A percentile compares a stretch with the other conserved stretches of the same genome.
phyloP scores from a whole-genome alignment of 2,113 vertebrate species.

The Philantomba maxwellii region DNA sequence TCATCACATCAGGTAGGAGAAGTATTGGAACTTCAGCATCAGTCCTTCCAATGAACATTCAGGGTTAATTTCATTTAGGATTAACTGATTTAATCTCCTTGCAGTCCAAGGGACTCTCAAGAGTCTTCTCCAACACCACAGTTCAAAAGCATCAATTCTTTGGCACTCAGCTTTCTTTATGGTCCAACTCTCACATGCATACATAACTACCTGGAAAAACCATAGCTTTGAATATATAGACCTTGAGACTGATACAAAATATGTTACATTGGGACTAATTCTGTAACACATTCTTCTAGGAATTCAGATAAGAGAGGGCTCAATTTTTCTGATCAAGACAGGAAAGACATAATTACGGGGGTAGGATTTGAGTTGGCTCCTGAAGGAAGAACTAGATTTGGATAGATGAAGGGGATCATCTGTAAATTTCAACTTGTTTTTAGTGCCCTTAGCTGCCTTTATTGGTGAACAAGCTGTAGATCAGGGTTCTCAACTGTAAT shows the following conservation, averaged over 20 bases:
- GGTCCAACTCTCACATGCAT: background rate
- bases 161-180: background rate
- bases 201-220: background rate
- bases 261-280: background rate
- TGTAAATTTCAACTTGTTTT: background rate
- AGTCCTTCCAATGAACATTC: background rate
- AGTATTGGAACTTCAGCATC: background rate
- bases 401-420: background rate
- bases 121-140: background rate
- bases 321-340: background rate
- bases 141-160: background rate
- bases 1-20: background rate
- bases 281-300: background rate
- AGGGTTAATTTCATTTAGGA: background rate
- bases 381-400: background rate
- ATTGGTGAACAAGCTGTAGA: background rate
- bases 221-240: background rate
- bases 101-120: background rate
- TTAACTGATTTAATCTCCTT: background rate
- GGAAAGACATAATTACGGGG: background rate
- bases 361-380: background rate
- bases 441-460: background rate
- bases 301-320: background rate
- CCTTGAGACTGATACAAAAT: background rate
- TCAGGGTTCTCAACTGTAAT: background rate